These are phyloP conservation scores for Urocyon cinereoargenteus DNA, from an alignment of 2,797 vertebrate species.

Conservation along the genomic window DNA sequence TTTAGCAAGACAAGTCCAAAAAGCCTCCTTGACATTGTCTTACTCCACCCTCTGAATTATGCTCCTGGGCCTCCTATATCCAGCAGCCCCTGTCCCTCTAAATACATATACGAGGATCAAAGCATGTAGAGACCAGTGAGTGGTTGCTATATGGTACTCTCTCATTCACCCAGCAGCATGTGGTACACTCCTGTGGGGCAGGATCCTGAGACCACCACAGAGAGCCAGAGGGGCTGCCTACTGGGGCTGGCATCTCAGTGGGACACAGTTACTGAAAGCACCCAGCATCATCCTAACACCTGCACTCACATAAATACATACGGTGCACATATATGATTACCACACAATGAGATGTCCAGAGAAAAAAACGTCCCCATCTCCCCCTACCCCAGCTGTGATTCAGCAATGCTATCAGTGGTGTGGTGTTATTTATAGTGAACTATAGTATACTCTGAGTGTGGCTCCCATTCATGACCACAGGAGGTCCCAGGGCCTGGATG, in stretches of 20 bases:
- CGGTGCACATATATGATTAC: fast-evolving
- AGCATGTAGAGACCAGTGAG: neutral
- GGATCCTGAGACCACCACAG: neutral
- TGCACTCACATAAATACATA: neutral
- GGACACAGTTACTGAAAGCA: neutral
- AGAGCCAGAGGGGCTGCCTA: too few relatives aligned
- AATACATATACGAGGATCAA: neutral
- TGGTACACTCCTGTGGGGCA: fast-evolving
- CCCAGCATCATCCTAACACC: neutral
- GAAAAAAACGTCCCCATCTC: too few relatives aligned
- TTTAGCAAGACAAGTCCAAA: neutral
- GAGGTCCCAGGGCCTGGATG: too few relatives aligned
- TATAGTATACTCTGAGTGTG: neutral
- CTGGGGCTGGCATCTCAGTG: neutral
- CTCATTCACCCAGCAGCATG: neutral
- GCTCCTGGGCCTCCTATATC: too few relatives aligned
- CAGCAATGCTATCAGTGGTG: fast-evolving
- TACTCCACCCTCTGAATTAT: too few relatives aligned
- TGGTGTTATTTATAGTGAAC: neutral
- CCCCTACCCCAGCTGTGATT: neutral
- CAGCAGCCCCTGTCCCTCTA: neutral
- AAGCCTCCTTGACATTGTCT: neutral
- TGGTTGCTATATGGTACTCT: neutral
- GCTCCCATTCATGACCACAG: neutral
- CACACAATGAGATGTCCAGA: fast-evolving